Conservation (phyloP, 2,113 vertebrate genomes). For the Hypomesus transpacificus region DNA sequence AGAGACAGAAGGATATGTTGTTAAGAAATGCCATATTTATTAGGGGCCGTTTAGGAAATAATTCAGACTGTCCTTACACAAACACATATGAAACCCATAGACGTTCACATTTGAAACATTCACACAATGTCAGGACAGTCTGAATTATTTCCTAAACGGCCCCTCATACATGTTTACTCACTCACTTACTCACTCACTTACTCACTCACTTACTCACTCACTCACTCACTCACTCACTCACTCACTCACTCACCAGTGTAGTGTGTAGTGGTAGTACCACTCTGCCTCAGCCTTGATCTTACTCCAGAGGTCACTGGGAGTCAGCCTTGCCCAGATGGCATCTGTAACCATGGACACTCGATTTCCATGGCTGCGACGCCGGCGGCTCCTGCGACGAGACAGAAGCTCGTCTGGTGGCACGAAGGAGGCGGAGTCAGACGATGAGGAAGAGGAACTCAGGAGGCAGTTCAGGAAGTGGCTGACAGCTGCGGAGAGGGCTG, state of each 20-base stretch:
- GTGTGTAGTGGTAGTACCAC: constrained; percentile 81
- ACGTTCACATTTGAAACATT: not conserved
- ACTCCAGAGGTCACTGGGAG: constrained; percentile 85
- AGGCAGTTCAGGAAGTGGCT: constrained; percentile 98
- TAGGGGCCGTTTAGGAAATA: too few relatives aligned
- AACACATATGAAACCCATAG: constrained; percentile 5
- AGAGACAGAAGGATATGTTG: constrained; percentile 6
- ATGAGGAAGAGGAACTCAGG: constrained; percentile 84
- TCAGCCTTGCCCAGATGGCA: constrained; percentile 84
- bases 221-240: constrained; percentile 66
- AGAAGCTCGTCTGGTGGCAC: constrained; percentile 82
- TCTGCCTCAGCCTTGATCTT: constrained; percentile 82
- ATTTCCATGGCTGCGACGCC: constrained; percentile 72
- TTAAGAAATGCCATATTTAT: not conserved
- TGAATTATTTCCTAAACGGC: not conserved
- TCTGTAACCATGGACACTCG: constrained; percentile 63
- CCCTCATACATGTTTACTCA: not conserved
- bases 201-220: too few relatives aligned
- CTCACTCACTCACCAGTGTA: constrained; percentile 74
- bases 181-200: constrained; percentile 66
- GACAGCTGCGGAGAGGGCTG: constrained; percentile 87
- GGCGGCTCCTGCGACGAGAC: constrained; percentile 85
- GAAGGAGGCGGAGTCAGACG: constrained; percentile 79
- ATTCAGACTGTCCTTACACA: not conserved
- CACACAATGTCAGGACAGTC: not conserved